Evolutionary conservation across 2,888 invertebrate species (phyloP).

Genomic region (Prostheceraeus crozeri): DNA sequence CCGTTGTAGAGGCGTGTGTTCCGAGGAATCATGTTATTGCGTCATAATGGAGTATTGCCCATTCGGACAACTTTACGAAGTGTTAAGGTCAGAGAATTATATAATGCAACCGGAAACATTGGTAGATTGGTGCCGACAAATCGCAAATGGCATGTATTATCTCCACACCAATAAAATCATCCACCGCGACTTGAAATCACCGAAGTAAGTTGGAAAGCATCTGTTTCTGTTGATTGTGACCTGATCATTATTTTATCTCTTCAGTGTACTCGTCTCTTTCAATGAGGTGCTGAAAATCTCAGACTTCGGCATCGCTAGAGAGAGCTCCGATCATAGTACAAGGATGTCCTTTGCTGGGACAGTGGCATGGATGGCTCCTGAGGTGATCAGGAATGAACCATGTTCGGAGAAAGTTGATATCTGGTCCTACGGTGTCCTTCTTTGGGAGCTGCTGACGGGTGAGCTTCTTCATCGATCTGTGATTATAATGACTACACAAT

Average conservation of each 20-base stretch:
- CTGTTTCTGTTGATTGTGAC: background rate
- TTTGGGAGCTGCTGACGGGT: conserved; percentile 93
- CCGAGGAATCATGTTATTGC: conserved; percentile 79
- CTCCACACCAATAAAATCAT: conserved; percentile 91
- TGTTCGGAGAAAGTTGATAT: conserved; percentile 96
- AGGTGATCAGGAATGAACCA: conserved; percentile 88
- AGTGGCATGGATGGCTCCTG: conserved; percentile 99
- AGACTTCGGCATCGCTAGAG: conserved; percentile 90
- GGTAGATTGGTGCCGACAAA: conserved; percentile 85
- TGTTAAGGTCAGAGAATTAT: conserved; percentile 72
- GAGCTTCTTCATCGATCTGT: too few species aligned
- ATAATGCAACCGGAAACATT: conserved; percentile 76
- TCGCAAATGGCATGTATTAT: conserved; percentile 91
- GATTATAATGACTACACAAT: too few species aligned
- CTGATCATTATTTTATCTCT: conserved; percentile 40
- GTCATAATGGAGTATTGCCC: conserved; percentile 98
- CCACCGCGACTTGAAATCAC: conserved; percentile 94
- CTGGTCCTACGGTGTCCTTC: conserved; percentile 94
- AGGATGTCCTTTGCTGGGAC: conserved; percentile 98
- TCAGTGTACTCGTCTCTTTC: conserved; percentile 57
- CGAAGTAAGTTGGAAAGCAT: conserved; percentile 72
- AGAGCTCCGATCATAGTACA: conserved; percentile 81
- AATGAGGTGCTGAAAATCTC: conserved; percentile 74
- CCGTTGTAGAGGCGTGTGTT: conserved; percentile 75
- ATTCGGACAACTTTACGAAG: conserved; percentile 83